Conservation (phyloP, 35 echinoderm and acorn worm species). For the Anneissia japonica region DNA sequence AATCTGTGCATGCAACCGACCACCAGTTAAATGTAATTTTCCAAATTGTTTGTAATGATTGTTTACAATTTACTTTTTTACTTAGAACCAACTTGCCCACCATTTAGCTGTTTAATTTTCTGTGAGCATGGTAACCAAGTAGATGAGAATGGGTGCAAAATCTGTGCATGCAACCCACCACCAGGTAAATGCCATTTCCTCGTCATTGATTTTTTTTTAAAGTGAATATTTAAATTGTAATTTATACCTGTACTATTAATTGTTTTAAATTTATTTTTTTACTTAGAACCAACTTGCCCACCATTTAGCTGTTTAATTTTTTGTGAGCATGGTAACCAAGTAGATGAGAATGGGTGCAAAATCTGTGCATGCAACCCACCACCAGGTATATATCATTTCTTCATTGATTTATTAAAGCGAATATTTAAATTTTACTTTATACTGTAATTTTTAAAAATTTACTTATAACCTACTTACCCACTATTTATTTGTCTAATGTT, state of each 20-base stretch:
- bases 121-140: conserved; percentile 30
- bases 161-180: conserved; percentile 43
- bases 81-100: conserved; percentile 6
- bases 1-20: conserved; percentile 38
- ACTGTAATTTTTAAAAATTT: too few relatives aligned
- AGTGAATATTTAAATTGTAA: background rate
- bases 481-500: conserved; percentile 13
- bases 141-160: conserved; percentile 41
- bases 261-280: background rate
- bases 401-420: too few relatives aligned
- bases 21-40: conserved; percentile 25
- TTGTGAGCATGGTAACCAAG: conserved; percentile 47
- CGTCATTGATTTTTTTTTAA: background rate
- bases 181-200: background rate
- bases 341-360: conserved; percentile 50
- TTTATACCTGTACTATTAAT: conserved; percentile 2
- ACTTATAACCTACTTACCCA: background rate
- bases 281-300: background rate
- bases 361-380: conserved; percentile 55
- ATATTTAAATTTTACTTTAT: too few relatives aligned
- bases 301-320: conserved; percentile 38
- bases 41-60: background rate
- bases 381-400: conserved; percentile 18
- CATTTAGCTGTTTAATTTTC: conserved; percentile 12
- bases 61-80: background rate